Evolutionary conservation across 2,797 vertebrate genomes (phyloP), one percentile per base, ranked within the genome.

Genomic region (Coregonus suidteri): DNA sequence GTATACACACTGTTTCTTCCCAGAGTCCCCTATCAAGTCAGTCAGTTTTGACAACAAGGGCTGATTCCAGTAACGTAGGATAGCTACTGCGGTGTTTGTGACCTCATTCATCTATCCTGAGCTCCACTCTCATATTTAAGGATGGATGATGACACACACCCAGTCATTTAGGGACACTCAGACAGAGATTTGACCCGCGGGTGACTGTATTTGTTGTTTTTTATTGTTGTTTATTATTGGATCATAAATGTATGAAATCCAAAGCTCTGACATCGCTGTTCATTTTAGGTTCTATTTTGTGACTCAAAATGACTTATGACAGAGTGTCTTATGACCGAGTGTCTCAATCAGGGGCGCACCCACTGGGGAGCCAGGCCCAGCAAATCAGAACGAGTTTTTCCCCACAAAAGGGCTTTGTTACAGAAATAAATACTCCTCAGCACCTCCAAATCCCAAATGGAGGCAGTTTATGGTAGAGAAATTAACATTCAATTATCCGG

Each of bases 101-200:
- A 80, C 84, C 80, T 80, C 68, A 82, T 74, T 80, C 79, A n/a
- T 35, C 4, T 16, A 56, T 56, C 1, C 18, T n/a, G 30, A 56
- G 35, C 9, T 64, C 4, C 30, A 56, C 71, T 30, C 7, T 15
- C 30, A 18, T 31, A 31, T 34, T 73, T 73, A 35, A 14, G 52
- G 31, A 56, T 64, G 20, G 6, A 64, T 64, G 20, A 6, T 35
- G 71, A 73, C 53, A 11, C 14, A 52, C 14, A 16, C 25, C 34
- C 52, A 35, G 25, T 25, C 52, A 25, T 16, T 25, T 13, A 13
- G n/a, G n/a, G 20, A 25, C 47, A 51, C 13, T 72, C 70, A 59
- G 56, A 20, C 56, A 20, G 41, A 64, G 7, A 64, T 25, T 4
- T 47, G 41, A 9, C 41, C 2, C 41, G 3, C 41, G 41, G 41